Evolutionary conservation across 35 echinoderm and acorn worm genomes (phyloP).

Genomic region (Amphiura filiformis): DNA sequence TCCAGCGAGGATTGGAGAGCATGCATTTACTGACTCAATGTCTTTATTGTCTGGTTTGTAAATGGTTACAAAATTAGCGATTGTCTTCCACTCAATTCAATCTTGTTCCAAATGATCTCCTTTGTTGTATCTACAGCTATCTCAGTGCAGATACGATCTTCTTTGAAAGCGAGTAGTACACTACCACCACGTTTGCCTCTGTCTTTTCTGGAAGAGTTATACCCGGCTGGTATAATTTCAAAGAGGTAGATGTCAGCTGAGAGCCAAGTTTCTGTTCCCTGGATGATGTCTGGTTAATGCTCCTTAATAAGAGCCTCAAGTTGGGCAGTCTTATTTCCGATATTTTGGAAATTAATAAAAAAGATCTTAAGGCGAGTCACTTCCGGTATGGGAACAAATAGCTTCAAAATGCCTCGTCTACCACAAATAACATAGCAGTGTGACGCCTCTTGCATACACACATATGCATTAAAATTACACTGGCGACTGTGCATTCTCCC

Average conservation of each 20-base stretch:
- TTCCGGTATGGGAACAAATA: too few relatives aligned
- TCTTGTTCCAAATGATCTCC: constrained; percentile 9
- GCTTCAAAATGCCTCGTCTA: too few relatives aligned
- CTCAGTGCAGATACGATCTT: background rate
- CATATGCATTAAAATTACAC: too few relatives aligned
- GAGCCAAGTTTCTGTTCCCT: constrained; percentile 42
- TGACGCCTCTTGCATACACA: too few relatives aligned
- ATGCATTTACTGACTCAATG: background rate
- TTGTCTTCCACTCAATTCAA: constrained; percentile 17
- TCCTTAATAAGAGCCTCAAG: constrained; percentile 14
- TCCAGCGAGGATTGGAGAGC: background rate
- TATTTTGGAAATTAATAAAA: constrained; percentile 48
- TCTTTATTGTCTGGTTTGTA: background rate
- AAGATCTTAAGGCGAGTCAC: too few relatives aligned
- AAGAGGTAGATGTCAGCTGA: background rate
- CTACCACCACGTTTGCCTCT: background rate
- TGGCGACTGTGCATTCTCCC: too few relatives aligned
- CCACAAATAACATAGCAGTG: too few relatives aligned
- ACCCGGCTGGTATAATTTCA: constrained; percentile 30
- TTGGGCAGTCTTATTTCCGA: constrained; percentile 18
- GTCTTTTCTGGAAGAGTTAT: constrained; percentile 5
- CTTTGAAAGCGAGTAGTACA: background rate
- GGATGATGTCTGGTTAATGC: constrained; percentile 36
- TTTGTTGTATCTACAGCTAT: background rate
- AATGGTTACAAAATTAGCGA: background rate